Evolutionary conservation across 2,113 vertebrate genomes (phyloP), one percentile per base, ranked within the genome.

Genomic region (Cheirogaleus medius): DNA sequence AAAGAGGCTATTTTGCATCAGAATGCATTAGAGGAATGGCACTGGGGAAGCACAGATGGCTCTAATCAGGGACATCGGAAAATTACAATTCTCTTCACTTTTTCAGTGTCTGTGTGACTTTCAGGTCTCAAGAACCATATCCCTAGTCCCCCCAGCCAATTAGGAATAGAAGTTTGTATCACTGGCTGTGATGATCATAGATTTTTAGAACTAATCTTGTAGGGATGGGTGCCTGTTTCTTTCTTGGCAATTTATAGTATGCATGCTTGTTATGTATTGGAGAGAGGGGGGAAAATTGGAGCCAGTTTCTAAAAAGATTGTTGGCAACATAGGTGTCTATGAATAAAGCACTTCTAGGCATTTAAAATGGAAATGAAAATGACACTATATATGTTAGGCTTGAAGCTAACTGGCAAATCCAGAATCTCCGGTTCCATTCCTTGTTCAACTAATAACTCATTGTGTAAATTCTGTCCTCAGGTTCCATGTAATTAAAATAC

Each of bases 41-140:
- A 54, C 68, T 68, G 23, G 49, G 80, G 81, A 97, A 86, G 66
- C 97, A 68, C 91, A 98, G 89, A 98, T 98, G 98, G 91, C 94
- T 87, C 56, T 73, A 98, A 97, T 95, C 81, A 87, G 58, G 68
- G 95, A 87, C 77, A 95, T 0, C 96, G 87, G 85, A 98, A 98
- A 97, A 96, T 96, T 96, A 88, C 37, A 47, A 92, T 82, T 77
- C 68, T 94, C 86, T 90, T 91, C 21, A 6, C 18, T 91, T 85
- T 95, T 88, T 15, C 47, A 85, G 14, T 37, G 32, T 77, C 66
- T 96, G 4, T 95, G 64, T 91, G 84, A 54, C 96, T 98, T 97
- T 64, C 73, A 80, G 44, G 91, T 98, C 64, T 84, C 13, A 6
- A 73, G 4, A n/a, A 73, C 3, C 44, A 2, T 21, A 80, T 78